Evolutionary conservation across 2,888 invertebrate species (phyloP), one percentile per base, ranked within the genome.

Genomic region (Boloria euphrosyne): DNA sequence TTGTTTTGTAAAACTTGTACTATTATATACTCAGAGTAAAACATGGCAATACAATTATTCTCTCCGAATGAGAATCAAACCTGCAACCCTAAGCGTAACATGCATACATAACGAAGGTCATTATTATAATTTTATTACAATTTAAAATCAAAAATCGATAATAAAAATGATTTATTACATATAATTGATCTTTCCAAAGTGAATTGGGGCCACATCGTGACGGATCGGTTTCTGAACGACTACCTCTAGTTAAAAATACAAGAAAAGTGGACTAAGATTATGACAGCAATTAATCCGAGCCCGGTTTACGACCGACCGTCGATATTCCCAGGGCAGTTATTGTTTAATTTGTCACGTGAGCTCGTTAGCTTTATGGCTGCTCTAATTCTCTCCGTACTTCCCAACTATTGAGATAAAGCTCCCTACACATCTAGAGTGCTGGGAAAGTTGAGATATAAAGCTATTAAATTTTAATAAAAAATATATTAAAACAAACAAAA

Each of bases 291-390:
- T 59, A 59, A 50, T 50, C 16, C n/a, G 22, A 13, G 59, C 4
- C 14, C 14, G 17, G 14, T 49, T 16, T 31, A 47, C 7, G 47
- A 10, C 16, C 16, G 59, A 16, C 31, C 4, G 53, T 59, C 60
- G 17, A n/a, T 57, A 17, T 61, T 55, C 65, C 54, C 50, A 55
- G 55, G 10, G 10, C 43, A 38, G 49, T 63, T 44, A 62, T 66
- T 62, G 62, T 66, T 55, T 62, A 51, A 62, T 62, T 51, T 66
- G 66, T 66, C 61, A 61, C 55, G 66, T 55, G 62, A 16, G 43
- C 59, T 66, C 66, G 66, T 62, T 46, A 52, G 31, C 31, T 66
- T 57, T 57, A 57, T 31, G 66, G 50, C 47, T 43, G 62, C 50
- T 51, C 49, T 31, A 62, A 46, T 66, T 66, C 50, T 22, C 2